Evolutionary conservation across 1,140 invertebrate genomes (phyloP), one percentile per base, ranked within the genome.

Genomic region (Hyles euphorbiae): DNA sequence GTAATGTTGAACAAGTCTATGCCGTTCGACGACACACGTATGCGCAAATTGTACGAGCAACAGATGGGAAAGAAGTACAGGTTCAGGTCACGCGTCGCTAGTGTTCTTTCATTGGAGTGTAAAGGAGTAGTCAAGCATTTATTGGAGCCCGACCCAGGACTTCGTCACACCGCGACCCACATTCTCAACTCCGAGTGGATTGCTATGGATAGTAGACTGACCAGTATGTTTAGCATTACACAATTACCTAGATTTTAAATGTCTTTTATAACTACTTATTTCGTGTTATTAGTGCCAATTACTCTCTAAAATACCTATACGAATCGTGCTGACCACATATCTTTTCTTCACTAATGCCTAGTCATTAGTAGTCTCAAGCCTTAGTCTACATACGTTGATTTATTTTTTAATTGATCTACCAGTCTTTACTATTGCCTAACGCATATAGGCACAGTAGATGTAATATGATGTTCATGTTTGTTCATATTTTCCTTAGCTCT

Each of bases 21-120:
- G 94, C 96, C 96, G 0, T 97, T 96, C 74, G 94, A 96, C 72
- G 95, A 95, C 65, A 90, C 89, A 3, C 93, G 95, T 60, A 89
- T 95, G 34, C 91, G 92, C 58, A 92, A 91, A 62, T 88, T 96
- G 58, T 92, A 95, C 60, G 91, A 94, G 54, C 83, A 86, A 59
- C 88, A 90, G 74, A 87, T 92, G 58, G 84, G 90, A 52, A 90
- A 92, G 51, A 86, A 91, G 50, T 93, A 95, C 83, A 90, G 91
- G 65, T 95, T 95, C 72, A 90, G 93, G 48, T 82, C 89, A 2
- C 91, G 92, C 74, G 82, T 94, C 1, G 81, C 83, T 3, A 89
- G 88, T 55, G 66, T 72, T 10, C 52, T 92, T 5, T 61, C 87
- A 59, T 63, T 83, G 34, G 79, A 91, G 63, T 92, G 92, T 3